Conservation (phyloP, 2,797 vertebrate genomes). For the Macrochelys suwanniensis region DNA sequence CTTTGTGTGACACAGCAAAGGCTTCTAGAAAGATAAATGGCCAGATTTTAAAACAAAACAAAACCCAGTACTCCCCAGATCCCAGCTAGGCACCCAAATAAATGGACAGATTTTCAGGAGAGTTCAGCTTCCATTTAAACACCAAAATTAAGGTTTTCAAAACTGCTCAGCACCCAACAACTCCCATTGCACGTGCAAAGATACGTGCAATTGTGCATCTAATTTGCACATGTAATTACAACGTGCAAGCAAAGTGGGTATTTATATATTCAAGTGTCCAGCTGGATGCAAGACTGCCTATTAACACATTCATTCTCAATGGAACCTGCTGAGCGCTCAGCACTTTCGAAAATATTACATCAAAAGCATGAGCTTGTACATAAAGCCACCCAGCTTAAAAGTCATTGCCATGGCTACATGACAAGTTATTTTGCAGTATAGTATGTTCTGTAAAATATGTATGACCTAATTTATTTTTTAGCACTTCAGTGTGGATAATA, state of each 20-base stretch:
- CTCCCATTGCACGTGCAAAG: background rate
- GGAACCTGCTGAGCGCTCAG: background rate
- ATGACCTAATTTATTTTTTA: constrained; percentile 67
- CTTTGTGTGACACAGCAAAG: background rate
- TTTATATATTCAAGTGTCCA: accelerated
- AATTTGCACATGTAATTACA: background rate
- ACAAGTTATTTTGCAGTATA: constrained; percentile 69
- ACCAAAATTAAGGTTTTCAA: background rate
- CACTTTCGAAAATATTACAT: constrained; percentile 15
- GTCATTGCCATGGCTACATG: constrained; percentile 71
- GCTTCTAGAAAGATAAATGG: background rate
- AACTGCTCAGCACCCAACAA: background rate
- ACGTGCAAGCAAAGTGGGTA: background rate
- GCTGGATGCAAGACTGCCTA: background rate
- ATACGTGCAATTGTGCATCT: background rate
- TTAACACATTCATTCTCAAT: background rate
- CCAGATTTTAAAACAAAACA: background rate
- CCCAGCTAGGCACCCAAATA: background rate
- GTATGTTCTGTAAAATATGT: constrained; percentile 59
- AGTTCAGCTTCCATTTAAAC: background rate
- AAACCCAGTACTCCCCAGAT: background rate
- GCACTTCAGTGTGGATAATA: constrained; percentile 65
- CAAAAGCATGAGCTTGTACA: constrained; percentile 34
- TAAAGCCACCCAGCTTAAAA: constrained; percentile 62
- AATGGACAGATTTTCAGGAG: accelerated